These are phyloP conservation scores for Rutpela maculata DNA, from an alignment of 2,888 invertebrate species.

Conservation along the genomic window DNA sequence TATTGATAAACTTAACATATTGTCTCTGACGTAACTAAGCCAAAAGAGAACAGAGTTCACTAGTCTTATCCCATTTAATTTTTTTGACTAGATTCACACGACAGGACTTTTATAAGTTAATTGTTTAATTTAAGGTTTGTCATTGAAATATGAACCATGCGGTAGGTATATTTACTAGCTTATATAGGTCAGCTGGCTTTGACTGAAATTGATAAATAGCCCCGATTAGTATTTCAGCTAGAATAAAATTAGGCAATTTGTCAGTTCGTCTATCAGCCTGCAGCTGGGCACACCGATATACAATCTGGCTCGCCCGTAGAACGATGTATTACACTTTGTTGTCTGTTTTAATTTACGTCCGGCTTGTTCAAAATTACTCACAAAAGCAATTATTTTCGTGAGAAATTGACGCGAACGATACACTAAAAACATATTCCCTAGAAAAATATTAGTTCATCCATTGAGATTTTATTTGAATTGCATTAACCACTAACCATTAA, in stretches of 20 bases:
- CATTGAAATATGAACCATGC: neutral
- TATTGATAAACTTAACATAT: too few relatives aligned
- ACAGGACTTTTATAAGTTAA: neutral
- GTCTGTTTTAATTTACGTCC: conserved; percentile 19
- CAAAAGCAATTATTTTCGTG: neutral
- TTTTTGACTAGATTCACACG: too few relatives aligned
- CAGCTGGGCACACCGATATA: conserved; percentile 41
- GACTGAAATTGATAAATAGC: conserved; percentile 39
- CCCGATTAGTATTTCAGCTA: conserved; percentile 39
- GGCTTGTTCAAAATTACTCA: neutral
- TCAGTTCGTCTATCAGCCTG: conserved; percentile 40
- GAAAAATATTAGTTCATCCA: too few relatives aligned
- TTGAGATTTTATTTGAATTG: too few relatives aligned
- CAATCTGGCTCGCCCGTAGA: conserved; percentile 34
- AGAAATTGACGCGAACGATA: neutral
- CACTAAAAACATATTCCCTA: neutral
- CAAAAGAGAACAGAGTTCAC: too few relatives aligned
- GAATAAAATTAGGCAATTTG: conserved; percentile 44
- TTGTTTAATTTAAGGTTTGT: neutral
- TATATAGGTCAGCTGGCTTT: conserved; percentile 4
- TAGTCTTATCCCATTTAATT: too few relatives aligned
- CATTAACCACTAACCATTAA: too few relatives aligned
- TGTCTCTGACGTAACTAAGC: too few relatives aligned
- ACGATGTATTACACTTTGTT: conserved; percentile 35
- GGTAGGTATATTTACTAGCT: neutral